A percentile compares a stretch with the other conserved stretches of the same genome.
Conservation (phyloP, 2,113 vertebrate species). For the Cynoglossus semilaevis region DNA sequence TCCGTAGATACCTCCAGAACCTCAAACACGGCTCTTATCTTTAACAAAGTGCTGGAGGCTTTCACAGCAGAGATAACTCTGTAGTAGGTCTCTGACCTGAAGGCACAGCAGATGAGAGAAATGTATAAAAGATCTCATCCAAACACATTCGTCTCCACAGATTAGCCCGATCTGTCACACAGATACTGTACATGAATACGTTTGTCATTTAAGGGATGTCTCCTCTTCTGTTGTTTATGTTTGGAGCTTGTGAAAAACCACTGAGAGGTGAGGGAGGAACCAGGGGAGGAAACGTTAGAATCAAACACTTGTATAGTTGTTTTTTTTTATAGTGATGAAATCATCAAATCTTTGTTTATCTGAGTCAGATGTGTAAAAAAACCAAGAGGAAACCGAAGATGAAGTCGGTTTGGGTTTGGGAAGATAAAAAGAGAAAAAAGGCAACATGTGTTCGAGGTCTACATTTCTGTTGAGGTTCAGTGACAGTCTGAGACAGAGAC, state of each 20-base stretch:
- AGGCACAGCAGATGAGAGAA: constrained; percentile 14
- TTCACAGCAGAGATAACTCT: constrained; percentile 27
- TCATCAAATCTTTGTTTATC: too few species aligned
- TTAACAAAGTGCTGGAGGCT: constrained; percentile 2
- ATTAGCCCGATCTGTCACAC: constrained; percentile 34
- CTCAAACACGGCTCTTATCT: constrained; percentile 16
- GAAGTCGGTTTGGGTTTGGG: neutral
- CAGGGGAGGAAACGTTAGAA: neutral
- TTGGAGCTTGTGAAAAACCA: neutral
- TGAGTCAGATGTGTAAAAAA: too few species aligned
- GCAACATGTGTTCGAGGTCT: neutral
- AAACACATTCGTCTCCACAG: constrained; percentile 22
- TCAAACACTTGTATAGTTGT: too few species aligned
- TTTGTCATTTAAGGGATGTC: constrained; percentile 11
- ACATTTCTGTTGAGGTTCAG: neutral
- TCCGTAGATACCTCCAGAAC: constrained; percentile 12
- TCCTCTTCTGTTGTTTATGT: constrained; percentile 11
- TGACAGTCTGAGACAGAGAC: neutral
- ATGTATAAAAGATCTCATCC: constrained; percentile 41
- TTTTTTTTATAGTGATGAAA: too few species aligned
- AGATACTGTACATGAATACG: constrained; percentile 9
- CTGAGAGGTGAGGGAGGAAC: neutral
- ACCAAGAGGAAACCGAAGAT: too few species aligned
- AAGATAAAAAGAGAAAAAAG: neutral
- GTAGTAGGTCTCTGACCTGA: constrained; percentile 28